phyloP scores from a whole-genome alignment of 2,888 invertebrate genomes.

The Lithosia quadra region DNA sequence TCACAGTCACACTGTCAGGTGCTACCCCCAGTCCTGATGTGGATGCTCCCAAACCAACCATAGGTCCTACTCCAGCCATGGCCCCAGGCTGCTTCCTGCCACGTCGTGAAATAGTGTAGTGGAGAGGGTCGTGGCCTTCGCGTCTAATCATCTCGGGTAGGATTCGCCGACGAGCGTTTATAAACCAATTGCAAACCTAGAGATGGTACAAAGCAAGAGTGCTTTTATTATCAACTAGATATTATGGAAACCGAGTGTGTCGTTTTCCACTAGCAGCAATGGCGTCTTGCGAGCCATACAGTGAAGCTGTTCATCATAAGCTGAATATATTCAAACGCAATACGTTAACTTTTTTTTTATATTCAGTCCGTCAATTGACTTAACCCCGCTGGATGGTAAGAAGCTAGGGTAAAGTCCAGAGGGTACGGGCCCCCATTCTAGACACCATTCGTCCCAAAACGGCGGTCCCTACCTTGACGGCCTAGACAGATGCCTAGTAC shows the following conservation, averaged over 20 bases:
- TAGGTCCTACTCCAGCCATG: slow-evolving; percentile 64
- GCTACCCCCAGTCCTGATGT: slow-evolving; percentile 61
- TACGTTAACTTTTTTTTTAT: too few relatives aligned
- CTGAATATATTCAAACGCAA: too few relatives aligned
- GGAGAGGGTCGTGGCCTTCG: slow-evolving; percentile 96
- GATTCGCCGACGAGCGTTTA: slow-evolving; percentile 96
- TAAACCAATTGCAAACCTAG: slow-evolving; percentile 97
- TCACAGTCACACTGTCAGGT: slow-evolving; percentile 63
- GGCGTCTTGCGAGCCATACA: too few relatives aligned
- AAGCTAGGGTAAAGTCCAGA: too few relatives aligned
- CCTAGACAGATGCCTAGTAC: too few relatives aligned
- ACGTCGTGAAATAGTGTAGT: slow-evolving; percentile 96
- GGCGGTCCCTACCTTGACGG: too few relatives aligned
- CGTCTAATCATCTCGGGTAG: slow-evolving; percentile 96
- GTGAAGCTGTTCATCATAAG: too few relatives aligned
- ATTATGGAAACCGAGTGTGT: background rate
- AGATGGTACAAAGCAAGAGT: background rate
- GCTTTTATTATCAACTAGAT: background rate
- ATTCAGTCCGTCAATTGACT: too few relatives aligned
- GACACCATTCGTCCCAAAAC: too few relatives aligned
- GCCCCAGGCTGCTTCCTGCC: slow-evolving; percentile 90
- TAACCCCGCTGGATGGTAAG: too few relatives aligned
- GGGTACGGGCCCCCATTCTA: too few relatives aligned
- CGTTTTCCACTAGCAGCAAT: too few relatives aligned
- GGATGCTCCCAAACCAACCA: slow-evolving; percentile 61